These are phyloP conservation scores for Simalia tracyae DNA, from an alignment of 2,797 vertebrate species.

Conservation along the genomic window DNA sequence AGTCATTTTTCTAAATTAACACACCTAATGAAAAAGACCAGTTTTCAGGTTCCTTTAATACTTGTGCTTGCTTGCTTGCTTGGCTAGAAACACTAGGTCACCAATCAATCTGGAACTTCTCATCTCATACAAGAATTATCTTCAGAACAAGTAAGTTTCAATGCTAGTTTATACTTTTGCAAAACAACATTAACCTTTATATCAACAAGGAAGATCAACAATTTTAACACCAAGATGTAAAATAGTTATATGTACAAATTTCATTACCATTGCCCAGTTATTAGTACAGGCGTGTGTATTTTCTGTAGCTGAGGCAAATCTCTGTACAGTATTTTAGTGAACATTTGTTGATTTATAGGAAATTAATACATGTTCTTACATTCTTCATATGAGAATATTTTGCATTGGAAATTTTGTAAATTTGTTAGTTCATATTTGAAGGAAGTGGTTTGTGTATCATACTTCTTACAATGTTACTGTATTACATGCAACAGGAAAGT, in stretches of 20 bases:
- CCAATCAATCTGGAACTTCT: background rate
- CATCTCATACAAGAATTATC: background rate
- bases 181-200: background rate
- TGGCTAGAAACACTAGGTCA: no score
- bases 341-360: background rate
- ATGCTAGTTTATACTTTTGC: background rate
- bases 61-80: background rate
- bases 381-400: background rate
- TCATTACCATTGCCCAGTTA: no score
- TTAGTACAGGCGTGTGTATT: background rate
- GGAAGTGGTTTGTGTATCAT: background rate
- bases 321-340: background rate
- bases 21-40: background rate
- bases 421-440: background rate
- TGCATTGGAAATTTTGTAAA: background rate
- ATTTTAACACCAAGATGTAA: background rate
- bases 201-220: background rate
- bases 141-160: background rate
- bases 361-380: background rate
- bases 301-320: background rate
- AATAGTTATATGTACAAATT: background rate
- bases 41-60: background rate
- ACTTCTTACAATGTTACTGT: background rate
- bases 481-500: no score
- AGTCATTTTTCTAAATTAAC: background rate